Conservation (phyloP, 2,113 vertebrate species). For the Crotalus viridis region DNA sequence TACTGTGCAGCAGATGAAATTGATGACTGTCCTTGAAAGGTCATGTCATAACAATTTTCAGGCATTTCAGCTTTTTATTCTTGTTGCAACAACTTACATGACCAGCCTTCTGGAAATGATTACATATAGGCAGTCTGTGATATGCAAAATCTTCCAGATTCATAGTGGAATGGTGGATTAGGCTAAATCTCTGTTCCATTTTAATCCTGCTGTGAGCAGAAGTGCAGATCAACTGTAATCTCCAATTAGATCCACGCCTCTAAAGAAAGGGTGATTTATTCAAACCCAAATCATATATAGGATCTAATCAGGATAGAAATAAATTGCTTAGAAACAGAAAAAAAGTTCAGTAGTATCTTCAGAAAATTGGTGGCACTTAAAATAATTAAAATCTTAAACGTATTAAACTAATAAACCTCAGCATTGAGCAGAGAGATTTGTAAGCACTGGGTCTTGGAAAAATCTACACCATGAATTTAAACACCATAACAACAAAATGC, state of each 20-base stretch:
- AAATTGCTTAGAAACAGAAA: background rate
- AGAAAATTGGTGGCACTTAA: background rate
- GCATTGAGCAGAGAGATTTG: background rate
- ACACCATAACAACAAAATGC: background rate
- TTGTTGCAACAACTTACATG: background rate
- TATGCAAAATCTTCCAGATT: background rate
- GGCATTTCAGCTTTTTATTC: background rate
- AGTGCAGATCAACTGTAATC: background rate
- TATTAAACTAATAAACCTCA: background rate
- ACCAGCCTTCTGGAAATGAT: background rate
- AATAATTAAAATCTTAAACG: background rate
- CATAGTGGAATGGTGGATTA: background rate
- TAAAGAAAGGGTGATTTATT: background rate
- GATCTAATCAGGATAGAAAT: background rate
- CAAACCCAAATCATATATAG: background rate
- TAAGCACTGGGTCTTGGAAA: background rate
- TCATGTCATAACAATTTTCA: background rate
- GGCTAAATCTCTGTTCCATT: background rate
- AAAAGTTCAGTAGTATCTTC: background rate
- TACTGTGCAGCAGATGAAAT: background rate
- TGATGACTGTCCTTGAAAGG: background rate
- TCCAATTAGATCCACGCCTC: background rate
- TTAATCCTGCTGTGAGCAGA: background rate
- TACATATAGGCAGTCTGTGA: background rate
- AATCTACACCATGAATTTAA: background rate